Conservation (phyloP, 2,888 invertebrate genomes). For the Cerceris rybyensis region DNA sequence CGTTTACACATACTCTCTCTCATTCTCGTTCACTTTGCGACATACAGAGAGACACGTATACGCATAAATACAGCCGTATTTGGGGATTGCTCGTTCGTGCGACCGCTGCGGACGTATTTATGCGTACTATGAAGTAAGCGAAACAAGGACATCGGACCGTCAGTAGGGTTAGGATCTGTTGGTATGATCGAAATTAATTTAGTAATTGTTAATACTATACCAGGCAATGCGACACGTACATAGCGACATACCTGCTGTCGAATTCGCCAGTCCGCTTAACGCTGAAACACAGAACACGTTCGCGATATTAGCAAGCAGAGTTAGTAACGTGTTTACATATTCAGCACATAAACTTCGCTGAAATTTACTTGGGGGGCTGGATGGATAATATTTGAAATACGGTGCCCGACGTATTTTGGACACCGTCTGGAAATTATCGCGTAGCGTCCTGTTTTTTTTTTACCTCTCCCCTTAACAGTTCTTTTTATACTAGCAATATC, state of each 20-base stretch:
- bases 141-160: constrained; percentile 36
- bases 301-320: constrained; percentile 71
- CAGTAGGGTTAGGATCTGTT: constrained; percentile 48
- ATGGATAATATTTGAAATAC: constrained; percentile 24
- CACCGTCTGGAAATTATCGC: constrained; percentile 16
- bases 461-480: too few species aligned
- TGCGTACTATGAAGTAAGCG: constrained; percentile 38
- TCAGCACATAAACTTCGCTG: constrained; percentile 46
- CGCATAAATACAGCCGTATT: neutral
- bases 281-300: constrained; percentile 81
- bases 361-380: constrained; percentile 36
- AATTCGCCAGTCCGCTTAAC: constrained; percentile 83
- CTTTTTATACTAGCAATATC: too few species aligned
- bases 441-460: neutral
- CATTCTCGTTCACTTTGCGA: too few species aligned
- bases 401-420: constrained; percentile 28
- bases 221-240: constrained; percentile 82
- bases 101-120: neutral
- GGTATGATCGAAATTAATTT: constrained; percentile 73
- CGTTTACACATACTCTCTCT: neutral
- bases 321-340: constrained; percentile 61
- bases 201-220: constrained; percentile 81
- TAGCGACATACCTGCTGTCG: constrained; percentile 83
- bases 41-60: neutral
- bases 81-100: neutral